Evolutionary conservation across 2,797 vertebrate genomes (phyloP).

Genomic region (Poecilia wingei): DNA sequence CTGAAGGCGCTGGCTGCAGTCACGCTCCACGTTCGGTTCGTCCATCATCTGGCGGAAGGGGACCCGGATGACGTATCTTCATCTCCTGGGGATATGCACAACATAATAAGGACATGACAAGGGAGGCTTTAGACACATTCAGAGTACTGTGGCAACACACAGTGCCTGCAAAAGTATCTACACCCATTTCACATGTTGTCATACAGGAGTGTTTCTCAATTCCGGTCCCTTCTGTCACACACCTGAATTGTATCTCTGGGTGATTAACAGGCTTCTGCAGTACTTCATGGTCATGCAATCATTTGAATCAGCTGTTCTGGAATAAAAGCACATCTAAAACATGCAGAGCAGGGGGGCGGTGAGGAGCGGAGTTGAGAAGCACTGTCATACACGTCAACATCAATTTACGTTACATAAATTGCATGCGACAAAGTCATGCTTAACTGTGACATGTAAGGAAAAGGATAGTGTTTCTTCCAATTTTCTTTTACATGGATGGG

Average conservation of each 20-base stretch:
- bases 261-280: no score
- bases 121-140: not conserved
- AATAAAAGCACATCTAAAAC: no score
- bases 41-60: slow-evolving; percentile 58
- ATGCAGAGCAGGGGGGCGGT: no score
- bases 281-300: no score
- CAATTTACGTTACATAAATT: not conserved
- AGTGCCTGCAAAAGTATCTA: not conserved
- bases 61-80: slow-evolving; percentile 51
- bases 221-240: no score
- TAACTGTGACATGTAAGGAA: not conserved
- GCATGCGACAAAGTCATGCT: not conserved
- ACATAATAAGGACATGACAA: slow-evolving; percentile 18
- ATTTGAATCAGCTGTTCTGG: no score
- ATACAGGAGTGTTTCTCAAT: no score
- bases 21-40: slow-evolving; percentile 46
- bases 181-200: not conserved
- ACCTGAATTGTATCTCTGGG: no score
- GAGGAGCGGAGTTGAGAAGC: no score
- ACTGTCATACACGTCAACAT: not conserved
- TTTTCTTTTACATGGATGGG: not conserved
- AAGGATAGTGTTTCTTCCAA: not conserved
- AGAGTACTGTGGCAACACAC: not conserved
- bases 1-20: slow-evolving; percentile 62
- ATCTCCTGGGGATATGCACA: slow-evolving; percentile 61